phyloP scores from a whole-genome alignment of 1,140 invertebrate genomes.

The Lordiphosa clarofinis region DNA sequence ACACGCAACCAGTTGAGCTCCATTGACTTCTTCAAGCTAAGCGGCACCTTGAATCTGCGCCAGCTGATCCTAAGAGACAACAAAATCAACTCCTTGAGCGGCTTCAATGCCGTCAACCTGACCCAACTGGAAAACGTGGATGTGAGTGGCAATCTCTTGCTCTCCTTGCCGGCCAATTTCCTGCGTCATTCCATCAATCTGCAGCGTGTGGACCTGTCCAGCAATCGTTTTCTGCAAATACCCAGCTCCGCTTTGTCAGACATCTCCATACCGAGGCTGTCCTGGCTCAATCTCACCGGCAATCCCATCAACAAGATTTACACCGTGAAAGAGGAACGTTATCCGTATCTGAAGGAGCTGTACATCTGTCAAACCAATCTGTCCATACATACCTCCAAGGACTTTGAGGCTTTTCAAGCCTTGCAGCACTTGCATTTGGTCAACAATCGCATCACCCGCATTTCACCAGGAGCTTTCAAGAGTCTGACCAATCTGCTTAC shows the following conservation, averaged over 20 bases:
- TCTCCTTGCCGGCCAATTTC: slow-evolving; percentile 90
- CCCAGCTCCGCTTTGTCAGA: slow-evolving; percentile 89
- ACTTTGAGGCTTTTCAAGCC: slow-evolving; percentile 92
- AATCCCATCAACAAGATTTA: slow-evolving; percentile 88
- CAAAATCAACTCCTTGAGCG: slow-evolving; percentile 86
- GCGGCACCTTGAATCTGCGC: slow-evolving; percentile 86
- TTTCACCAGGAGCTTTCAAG: slow-evolving; percentile 92
- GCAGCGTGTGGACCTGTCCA: slow-evolving; percentile 88
- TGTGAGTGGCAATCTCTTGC: slow-evolving; percentile 87
- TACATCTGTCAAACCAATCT: slow-evolving; percentile 91
- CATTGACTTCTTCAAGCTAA: slow-evolving; percentile 88
- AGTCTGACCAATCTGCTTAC: slow-evolving; percentile 87
- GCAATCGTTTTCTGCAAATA: slow-evolving; percentile 90
- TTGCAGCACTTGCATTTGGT: slow-evolving; percentile 87
- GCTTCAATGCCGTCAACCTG: slow-evolving; percentile 88
- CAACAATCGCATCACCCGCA: slow-evolving; percentile 87
- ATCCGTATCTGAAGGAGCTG: slow-evolving; percentile 88
- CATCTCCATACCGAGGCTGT: slow-evolving; percentile 85
- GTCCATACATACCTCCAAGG: slow-evolving; percentile 90
- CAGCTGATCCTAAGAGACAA: slow-evolving; percentile 88
- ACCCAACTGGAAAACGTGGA: slow-evolving; percentile 87
- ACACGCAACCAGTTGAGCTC: slow-evolving; percentile 86
- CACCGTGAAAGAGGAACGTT: slow-evolving; percentile 74
- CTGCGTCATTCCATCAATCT: slow-evolving; percentile 86
- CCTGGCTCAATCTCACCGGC: slow-evolving; percentile 88